Conservation (phyloP, 2,888 invertebrate genomes). For the Epinotia ramella region DNA sequence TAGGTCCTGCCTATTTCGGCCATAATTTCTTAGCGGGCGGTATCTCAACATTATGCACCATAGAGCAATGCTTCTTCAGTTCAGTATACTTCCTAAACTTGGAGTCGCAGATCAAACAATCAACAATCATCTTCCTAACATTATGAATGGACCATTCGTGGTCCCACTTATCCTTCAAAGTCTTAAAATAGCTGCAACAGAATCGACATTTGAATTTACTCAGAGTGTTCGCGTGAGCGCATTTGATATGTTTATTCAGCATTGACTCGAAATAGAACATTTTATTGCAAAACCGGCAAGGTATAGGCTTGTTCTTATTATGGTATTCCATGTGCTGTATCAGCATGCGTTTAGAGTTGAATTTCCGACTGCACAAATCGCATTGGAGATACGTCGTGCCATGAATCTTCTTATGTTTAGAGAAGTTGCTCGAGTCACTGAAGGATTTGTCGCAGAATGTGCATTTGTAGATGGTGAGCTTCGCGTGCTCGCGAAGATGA, state of each 20-base stretch:
- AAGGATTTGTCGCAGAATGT: slow-evolving; percentile 80
- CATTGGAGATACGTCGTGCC: slow-evolving; percentile 73
- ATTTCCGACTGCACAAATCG: slow-evolving; percentile 77
- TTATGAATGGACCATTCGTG: slow-evolving; percentile 78
- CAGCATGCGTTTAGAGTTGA: slow-evolving; percentile 80
- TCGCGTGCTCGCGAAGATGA: slow-evolving; percentile 78
- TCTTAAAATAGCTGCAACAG: slow-evolving; percentile 65
- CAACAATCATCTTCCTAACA: slow-evolving; percentile 74
- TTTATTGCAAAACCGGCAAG: slow-evolving; percentile 68
- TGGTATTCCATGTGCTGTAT: slow-evolving; percentile 78
- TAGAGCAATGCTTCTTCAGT: slow-evolving; percentile 69
- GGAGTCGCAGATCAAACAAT: slow-evolving; percentile 70
- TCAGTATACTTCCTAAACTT: slow-evolving; percentile 78
- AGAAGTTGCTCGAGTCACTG: slow-evolving; percentile 81
- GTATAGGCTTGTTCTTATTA: slow-evolving; percentile 65
- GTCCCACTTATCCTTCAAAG: slow-evolving; percentile 79
- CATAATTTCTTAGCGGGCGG: slow-evolving; percentile 67
- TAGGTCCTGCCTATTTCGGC: slow-evolving; percentile 51
- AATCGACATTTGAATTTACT: slow-evolving; percentile 69
- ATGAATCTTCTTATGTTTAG: slow-evolving; percentile 82
- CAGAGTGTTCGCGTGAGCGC: slow-evolving; percentile 62
- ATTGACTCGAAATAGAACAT: slow-evolving; percentile 76
- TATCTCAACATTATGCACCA: slow-evolving; percentile 63
- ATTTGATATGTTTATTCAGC: slow-evolving; percentile 75
- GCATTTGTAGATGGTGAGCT: slow-evolving; percentile 78